A percentile compares a stretch with the other conserved stretches of the same genome.
Evolutionary conservation across 1,140 invertebrate genomes (phyloP).

Genomic region (Drosophila arizonae): DNA sequence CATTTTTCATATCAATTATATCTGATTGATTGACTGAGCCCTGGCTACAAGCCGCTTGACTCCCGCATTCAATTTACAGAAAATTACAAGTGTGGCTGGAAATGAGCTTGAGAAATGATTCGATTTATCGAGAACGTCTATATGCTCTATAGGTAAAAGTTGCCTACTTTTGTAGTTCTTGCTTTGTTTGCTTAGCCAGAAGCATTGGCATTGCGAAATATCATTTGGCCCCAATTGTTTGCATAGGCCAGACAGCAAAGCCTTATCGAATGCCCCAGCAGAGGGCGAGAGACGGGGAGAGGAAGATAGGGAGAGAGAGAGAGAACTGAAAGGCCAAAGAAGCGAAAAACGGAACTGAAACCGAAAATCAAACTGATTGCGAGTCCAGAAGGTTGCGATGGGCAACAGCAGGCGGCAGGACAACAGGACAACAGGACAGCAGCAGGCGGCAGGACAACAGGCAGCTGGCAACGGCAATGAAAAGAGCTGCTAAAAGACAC

Average conservation of each 20-base stretch:
- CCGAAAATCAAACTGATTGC: conserved; percentile 29
- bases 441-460: no score
- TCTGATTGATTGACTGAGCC: no score
- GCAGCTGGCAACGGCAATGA: conserved; percentile 29
- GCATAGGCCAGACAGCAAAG: conserved; percentile 33
- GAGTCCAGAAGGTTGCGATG: conserved; percentile 27
- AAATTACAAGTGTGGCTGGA: no score
- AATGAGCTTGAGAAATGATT: no score
- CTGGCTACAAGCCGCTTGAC: no score
- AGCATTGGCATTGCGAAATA: conserved; percentile 32
- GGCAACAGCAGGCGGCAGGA: conserved; percentile 21
- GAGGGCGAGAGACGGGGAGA: no score
- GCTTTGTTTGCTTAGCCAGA: background rate
- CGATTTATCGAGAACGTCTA: no score
- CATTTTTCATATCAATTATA: no score
- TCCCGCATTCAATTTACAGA: no score
- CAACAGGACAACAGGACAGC: conserved; percentile 23
- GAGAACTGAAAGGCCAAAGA: background rate
- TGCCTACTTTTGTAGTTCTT: background rate
- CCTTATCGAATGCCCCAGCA: background rate
- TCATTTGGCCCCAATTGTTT: conserved; percentile 50
- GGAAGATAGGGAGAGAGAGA: no score
- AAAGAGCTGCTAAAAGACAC: conserved; percentile 44
- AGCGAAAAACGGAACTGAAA: conserved; percentile 1
- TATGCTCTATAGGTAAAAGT: no score